phyloP scores from a whole-genome alignment of 2,888 invertebrate genomes.

The Lycocerus yunnanus region DNA sequence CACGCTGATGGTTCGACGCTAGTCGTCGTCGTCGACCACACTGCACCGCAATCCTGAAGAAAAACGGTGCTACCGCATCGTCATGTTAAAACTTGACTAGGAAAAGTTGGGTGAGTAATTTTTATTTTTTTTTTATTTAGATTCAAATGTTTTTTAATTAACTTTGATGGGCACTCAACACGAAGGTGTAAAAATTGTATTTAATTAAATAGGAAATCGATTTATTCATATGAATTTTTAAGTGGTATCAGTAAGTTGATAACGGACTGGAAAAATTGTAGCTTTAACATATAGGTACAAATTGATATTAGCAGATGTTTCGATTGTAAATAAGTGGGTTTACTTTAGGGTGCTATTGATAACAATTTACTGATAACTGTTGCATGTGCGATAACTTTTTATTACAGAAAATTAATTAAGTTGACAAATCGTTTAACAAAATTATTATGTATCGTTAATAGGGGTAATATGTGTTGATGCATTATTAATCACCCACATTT shows the following conservation, averaged over 20 bases:
- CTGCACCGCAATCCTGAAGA: background rate
- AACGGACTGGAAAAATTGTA: background rate
- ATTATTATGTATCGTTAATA: conserved; percentile 19
- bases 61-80: background rate
- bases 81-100: background rate
- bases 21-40: conserved; percentile 19
- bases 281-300: background rate
- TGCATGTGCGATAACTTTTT: background rate
- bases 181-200: background rate
- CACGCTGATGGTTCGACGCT: conserved; percentile 27
- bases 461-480: conserved; percentile 9
- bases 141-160: background rate
- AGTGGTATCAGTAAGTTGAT: background rate
- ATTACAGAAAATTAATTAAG: background rate
- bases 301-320: conserved; percentile 2
- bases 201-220: background rate
- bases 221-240: background rate
- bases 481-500: conserved; percentile 25
- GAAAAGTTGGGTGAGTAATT: background rate
- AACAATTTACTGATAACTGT: background rate
- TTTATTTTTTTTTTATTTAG: background rate
- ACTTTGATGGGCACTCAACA: background rate
- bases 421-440: background rate
- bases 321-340: background rate
- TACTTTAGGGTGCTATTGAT: conserved; percentile 2